Conservation (phyloP, 2,797 vertebrate genomes). For the Cossypha caffra region DNA sequence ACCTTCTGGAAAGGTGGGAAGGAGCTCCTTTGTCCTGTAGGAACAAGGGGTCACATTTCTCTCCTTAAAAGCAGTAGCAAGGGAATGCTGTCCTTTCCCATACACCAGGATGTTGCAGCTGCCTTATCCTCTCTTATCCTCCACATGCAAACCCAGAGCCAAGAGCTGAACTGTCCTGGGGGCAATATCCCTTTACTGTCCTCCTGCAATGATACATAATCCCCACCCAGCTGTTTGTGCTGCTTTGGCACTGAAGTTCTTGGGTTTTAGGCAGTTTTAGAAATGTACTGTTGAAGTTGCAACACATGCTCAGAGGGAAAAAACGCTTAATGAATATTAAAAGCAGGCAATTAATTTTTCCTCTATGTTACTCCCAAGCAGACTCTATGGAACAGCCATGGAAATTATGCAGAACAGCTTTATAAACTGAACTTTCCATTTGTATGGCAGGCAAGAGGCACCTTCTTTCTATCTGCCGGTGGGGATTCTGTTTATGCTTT, state of each 20-base stretch:
- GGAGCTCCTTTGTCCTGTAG: background rate
- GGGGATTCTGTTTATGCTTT: background rate
- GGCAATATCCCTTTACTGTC: background rate
- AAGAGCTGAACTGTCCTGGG: background rate
- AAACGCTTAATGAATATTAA: slow-evolving; percentile 5
- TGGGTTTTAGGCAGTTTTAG: background rate
- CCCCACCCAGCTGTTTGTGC: background rate
- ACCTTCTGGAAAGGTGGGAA: background rate
- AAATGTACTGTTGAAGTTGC: background rate
- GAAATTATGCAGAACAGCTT: slow-evolving; percentile 15
- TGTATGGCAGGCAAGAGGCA: background rate
- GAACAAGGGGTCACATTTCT: background rate
- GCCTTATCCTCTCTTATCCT: background rate
- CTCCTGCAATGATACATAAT: background rate
- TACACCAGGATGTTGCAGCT: background rate
- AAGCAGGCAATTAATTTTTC: slow-evolving; percentile 13
- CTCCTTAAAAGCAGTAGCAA: background rate
- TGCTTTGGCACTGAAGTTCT: background rate
- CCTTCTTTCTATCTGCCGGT: background rate
- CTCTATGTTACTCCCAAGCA: background rate
- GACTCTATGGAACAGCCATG: background rate
- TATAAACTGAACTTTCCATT: background rate
- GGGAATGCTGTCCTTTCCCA: background rate
- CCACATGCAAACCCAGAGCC: background rate
- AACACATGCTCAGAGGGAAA: background rate